Evolutionary conservation across 2,888 invertebrate genomes (phyloP), one percentile per base, ranked within the genome.

Genomic region (Lasioglossum pauxillum): DNA sequence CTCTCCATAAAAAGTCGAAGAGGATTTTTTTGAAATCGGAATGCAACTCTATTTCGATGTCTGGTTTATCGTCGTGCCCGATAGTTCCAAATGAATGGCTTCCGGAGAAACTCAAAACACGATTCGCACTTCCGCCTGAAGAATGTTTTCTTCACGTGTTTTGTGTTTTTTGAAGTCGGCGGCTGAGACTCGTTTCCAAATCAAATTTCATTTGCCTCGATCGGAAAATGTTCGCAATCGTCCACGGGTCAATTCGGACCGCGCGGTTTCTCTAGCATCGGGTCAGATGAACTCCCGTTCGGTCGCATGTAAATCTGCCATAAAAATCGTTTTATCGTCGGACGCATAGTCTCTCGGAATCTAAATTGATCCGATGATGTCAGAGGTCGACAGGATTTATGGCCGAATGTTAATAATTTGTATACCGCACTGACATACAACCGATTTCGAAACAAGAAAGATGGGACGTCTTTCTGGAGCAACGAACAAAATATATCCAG

Each of bases 341-440:
- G 64, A 7, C 64, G 27, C 31, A 10, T 64, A 64, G 31, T 5
- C 44, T 44, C 44, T 53, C 35, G 38, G n/a, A 38, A 69, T 67
- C 77, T 49, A 69, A 77, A 46, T 35, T 49, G 35, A 49, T 35
- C 31, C 31, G 23, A 35, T 38, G 67, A 49, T 67, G 44, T 49
- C 71, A 78, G 27, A 38, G 69, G 78, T 78, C 53, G 38, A 19
- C 8, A 27, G 38, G n/a, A 78, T 71, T 78, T 78, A 78, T 41
- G 27, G 78, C 7, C 27, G 38, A 53, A 41, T 75, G 49, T 53
- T 71, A 35, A 53, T 41, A 75, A 80, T 69, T 16, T n/a, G 31
- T 41, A 38, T 57, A n/a, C 19, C 7, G 14, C 4, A n/a, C 23
- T 0, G 69, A n/a, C 4, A n/a, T 5, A 16, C 10, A 10, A 14